Conservation (phyloP, 2,797 vertebrate species). For the Peromyscus attwateri region DNA sequence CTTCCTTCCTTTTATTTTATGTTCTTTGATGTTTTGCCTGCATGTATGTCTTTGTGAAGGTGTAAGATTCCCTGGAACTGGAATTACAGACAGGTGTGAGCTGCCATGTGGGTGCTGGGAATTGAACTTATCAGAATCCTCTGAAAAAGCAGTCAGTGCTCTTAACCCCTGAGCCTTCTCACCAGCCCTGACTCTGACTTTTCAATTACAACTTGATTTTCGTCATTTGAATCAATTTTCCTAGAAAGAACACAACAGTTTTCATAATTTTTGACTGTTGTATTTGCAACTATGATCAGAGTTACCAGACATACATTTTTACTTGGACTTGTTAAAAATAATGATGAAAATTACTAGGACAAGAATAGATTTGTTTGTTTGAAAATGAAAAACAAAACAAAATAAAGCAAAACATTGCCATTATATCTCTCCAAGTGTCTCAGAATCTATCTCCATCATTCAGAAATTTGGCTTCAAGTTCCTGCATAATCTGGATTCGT, state of each 20-base stretch:
- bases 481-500: neutral
- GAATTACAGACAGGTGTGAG: too few species aligned
- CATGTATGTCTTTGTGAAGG: too few species aligned
- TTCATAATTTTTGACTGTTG: conserved; percentile 57
- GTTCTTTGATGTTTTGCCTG: too few species aligned
- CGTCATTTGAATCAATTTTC: conserved; percentile 50
- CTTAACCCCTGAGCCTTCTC: too few species aligned
- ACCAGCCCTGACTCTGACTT: neutral
- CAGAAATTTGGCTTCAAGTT: neutral
- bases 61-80: too few species aligned
- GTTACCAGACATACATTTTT: conserved; percentile 14
- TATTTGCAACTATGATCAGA: conserved; percentile 47
- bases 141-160: too few species aligned
- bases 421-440: neutral
- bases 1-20: too few species aligned
- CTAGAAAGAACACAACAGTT: conserved; percentile 54
- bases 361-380: neutral
- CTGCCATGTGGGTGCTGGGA: too few species aligned
- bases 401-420: neutral
- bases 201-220: conserved; percentile 53
- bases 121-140: too few species aligned
- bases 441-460: neutral
- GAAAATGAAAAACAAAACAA: neutral
- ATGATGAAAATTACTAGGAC: conserved; percentile 32
- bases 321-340: conserved; percentile 35